Evolutionary conservation across 2,888 invertebrate species (phyloP), one percentile per base, ranked within the genome.

Genomic region (Artemia sinica): DNA sequence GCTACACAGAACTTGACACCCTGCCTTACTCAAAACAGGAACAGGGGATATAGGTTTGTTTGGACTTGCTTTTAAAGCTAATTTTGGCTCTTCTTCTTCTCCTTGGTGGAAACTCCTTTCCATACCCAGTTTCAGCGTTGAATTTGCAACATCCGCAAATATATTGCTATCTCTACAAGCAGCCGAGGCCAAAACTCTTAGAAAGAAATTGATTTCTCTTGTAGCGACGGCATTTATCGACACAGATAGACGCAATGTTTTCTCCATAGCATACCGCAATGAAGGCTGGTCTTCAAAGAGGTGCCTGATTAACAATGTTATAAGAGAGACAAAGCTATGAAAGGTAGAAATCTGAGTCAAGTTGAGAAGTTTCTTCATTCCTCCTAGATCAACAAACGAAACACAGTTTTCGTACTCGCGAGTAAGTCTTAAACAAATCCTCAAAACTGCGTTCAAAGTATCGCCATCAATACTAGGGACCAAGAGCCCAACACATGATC

Each of bases 301-400:
- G 74, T 91, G 90, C 14, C 90, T 81, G 73, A 90, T 85, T 14
- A 91, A 78, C 18, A 90, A 81, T 0, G 88, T 88, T 0, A 86
- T 85, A 70, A 90, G 78, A 14, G 85, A 86, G 10, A 86, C 83
- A 75, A 87, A 87, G 6, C 88, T 88, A 72, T 84, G 83, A 74
- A 89, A 88, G 18, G 84, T 82, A 70, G 85, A 85, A 4, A 83
- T 82, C 75, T 87, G 86, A 28, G 84, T 85, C 78, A 89, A 82
- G 67, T 83, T 82, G 7, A 90, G 78, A n/a, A 90, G 77, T 67
- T 85, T 79, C 68, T 83, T 82, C 0, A 89, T 83, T 1, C 89
- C 90, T n/a, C 87, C 87, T 69, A 84, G 82, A 66, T 83, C 80
- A 8, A 86, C 86, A 76, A 90, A 90, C 50, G 84, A 80, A 73